Base-by-base conservation (phyloP, 1,140 invertebrate genomes). In the Drosophila subpulchrella region DNA sequence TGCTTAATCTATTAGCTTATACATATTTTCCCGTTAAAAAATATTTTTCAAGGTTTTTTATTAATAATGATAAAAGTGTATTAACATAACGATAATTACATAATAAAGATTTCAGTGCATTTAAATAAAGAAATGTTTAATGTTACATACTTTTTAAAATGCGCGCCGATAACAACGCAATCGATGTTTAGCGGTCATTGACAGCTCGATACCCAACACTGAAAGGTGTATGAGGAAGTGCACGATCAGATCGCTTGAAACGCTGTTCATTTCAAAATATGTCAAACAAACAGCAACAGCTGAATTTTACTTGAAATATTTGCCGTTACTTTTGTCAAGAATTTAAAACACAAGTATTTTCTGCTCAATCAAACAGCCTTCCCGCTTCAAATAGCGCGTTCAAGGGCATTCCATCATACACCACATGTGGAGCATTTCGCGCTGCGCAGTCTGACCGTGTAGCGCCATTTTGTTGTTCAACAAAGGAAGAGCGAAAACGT, bases 401-500 rank as follows among this genome's bases (percentile, higher is more conserved):
- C 1, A 4, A 6, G 3, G 8, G 38, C 54, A 30, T 58, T 58
- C 41, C 27, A 13, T 48, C 41, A 58, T 58, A 38, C 32, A 17
- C 6, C 32, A 6, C 48, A 12, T 4, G 6, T 11, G 10, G 4
- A 7, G 8, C 32, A 6, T 3, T n/a, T 27, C n/a, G 17, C 6
- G 1, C 59, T 42, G 66, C 34, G 46, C 12, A 32, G 78, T 58
- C 60, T 81, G 78, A 75, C 34, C 78, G 78, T 81, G 30, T 34
- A 66, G 47, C 62, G 57, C 39, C 78, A 76, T 60, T 57, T 80
- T 75, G 66, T 81, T 77, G 78, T 75, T 78, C 39, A 85, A 86
- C 83, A 86, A 88, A 86, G 82, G 50, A 85, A 81, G 68, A 74
- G 56, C 70, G 65, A 73, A 67, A 86, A 88, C 79, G 83, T 83